Percentiles rank a stretch among this genome's conserved stretches.
These are phyloP conservation scores for Amblyjoppa fuscipennis DNA, from an alignment of 2,888 invertebrate genomes.

Conservation along the genomic window DNA sequence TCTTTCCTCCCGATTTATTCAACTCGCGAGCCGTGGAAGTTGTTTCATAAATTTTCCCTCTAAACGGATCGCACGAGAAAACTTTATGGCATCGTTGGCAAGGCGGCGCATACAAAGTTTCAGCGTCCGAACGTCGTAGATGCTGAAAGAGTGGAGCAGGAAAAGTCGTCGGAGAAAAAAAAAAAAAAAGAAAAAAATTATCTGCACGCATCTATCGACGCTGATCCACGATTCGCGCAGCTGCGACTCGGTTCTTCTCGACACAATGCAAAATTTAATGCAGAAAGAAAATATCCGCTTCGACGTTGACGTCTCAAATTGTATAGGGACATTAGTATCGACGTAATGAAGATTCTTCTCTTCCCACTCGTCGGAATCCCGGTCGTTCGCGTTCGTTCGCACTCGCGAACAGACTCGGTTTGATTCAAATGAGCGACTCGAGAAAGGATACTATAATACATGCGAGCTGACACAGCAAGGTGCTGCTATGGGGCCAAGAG, in stretches of 20 bases:
- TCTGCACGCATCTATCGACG: background rate
- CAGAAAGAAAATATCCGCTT: background rate
- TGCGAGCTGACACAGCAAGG: conserved; percentile 22
- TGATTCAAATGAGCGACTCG: conserved; percentile 19
- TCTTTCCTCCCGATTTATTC: conserved; percentile 16
- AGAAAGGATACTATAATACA: background rate
- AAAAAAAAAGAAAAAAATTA: background rate
- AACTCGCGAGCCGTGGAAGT: background rate
- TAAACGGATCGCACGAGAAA: background rate
- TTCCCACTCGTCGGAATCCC: conserved; percentile 3
- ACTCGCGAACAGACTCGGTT: conserved; percentile 12
- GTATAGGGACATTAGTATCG: conserved; percentile 7
- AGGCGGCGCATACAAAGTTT: conserved; percentile 7
- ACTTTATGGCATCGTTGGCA: background rate
- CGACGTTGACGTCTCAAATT: conserved; percentile 2
- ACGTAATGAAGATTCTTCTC: conserved; percentile 15
- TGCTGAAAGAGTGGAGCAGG: background rate
- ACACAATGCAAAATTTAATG: conserved; percentile 8
- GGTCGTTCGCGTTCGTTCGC: conserved; percentile 23
- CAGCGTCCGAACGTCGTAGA: background rate
- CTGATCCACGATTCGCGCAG: background rate
- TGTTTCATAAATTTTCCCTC: conserved; percentile 8
- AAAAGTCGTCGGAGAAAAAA: background rate
- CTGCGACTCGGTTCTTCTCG: background rate
- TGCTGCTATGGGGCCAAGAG: background rate